These are phyloP conservation scores for Pterostichus niger DNA, from an alignment of 2,888 invertebrate species.

Conservation along the genomic window DNA sequence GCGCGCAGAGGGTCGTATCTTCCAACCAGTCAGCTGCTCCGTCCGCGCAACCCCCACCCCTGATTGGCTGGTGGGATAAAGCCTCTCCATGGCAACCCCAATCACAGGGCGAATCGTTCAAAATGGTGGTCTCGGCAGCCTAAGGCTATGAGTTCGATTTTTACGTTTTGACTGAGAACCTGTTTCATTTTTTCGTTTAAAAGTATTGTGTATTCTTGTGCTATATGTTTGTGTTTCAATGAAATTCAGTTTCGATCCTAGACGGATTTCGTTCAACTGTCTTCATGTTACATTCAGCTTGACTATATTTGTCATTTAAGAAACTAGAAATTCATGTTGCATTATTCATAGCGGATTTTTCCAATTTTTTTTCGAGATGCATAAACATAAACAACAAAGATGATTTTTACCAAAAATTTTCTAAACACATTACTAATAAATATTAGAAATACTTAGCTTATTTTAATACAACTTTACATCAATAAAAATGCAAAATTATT, in stretches of 20 bases:
- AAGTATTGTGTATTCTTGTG: slow-evolving; percentile 72
- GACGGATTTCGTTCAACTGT: slow-evolving; percentile 63
- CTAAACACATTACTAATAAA: background rate
- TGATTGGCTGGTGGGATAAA: slow-evolving; percentile 74
- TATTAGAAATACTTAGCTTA: background rate
- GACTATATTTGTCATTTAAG: slow-evolving; percentile 55
- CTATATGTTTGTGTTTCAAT: slow-evolving; percentile 66
- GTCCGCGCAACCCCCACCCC: slow-evolving; percentile 73
- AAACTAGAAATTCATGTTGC: slow-evolving; percentile 14
- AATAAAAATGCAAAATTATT: no score
- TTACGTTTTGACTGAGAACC: slow-evolving; percentile 76
- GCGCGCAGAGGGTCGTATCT: slow-evolving; percentile 53
- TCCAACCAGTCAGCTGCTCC: slow-evolving; percentile 67
- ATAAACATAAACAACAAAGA: background rate
- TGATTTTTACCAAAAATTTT: background rate
- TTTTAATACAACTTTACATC: background rate
- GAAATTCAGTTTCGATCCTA: slow-evolving; percentile 64
- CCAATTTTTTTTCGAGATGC: no score
- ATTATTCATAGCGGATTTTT: slow-evolving; percentile 54
- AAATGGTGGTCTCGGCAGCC: slow-evolving; percentile 76
- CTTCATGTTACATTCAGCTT: slow-evolving; percentile 59
- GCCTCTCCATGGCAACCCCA: slow-evolving; percentile 77
- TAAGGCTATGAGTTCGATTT: slow-evolving; percentile 76
- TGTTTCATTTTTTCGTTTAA: slow-evolving; percentile 73
- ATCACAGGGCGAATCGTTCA: slow-evolving; percentile 73